A percentile compares a stretch with the other conserved stretches of the same genome.
phyloP scores from a whole-genome alignment of 2,797 vertebrate genomes.

The Fratercula arctica region DNA sequence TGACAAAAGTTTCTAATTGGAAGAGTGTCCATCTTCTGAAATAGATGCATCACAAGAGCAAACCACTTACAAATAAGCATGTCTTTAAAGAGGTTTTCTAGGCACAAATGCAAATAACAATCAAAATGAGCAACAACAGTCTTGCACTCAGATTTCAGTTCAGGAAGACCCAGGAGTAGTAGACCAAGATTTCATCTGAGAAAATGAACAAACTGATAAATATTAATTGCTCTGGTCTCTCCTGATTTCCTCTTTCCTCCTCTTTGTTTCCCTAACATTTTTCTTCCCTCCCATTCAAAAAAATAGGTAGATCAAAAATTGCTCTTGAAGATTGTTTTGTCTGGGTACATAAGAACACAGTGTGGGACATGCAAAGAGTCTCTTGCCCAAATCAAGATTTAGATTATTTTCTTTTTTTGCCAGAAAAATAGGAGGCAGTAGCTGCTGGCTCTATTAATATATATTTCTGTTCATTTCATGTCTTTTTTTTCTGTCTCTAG shows the following conservation, averaged over 20 bases:
- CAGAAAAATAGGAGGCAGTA: neutral
- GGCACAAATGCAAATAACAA: neutral
- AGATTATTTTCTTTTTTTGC: neutral
- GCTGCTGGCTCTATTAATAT: neutral
- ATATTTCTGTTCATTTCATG: neutral
- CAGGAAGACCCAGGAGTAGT: neutral
- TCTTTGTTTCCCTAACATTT: neutral
- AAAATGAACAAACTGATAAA: neutral
- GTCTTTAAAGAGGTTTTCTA: neutral
- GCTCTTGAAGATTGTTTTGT: neutral
- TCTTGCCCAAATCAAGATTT: neutral
- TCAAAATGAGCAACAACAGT: neutral
- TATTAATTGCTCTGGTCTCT: neutral
- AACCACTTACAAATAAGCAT: neutral
- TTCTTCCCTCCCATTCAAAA: neutral
- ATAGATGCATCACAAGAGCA: neutral
- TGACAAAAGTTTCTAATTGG: neutral
- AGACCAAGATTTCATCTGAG: neutral
- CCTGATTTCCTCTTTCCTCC: neutral
- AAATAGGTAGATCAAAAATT: neutral
- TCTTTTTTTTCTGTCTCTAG: neutral
- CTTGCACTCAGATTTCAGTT: neutral
- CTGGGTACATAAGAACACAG: neutral
- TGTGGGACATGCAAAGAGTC: neutral
- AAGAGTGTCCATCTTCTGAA: neutral